These are phyloP conservation scores for Onychomys torridus DNA, from an alignment of 2,797 vertebrate species.

Conservation along the genomic window DNA sequence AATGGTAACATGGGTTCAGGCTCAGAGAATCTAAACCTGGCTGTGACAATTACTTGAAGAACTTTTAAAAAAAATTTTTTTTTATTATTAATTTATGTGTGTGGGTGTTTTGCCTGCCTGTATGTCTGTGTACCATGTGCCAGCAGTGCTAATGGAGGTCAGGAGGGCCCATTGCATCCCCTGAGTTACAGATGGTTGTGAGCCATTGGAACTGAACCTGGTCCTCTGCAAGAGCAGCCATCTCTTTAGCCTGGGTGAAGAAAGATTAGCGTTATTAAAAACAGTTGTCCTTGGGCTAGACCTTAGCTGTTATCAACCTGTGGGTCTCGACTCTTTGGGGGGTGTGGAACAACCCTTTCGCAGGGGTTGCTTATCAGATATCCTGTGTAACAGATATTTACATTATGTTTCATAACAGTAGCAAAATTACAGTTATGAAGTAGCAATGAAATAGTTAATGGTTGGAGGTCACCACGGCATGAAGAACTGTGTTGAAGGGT, in stretches of 20 bases:
- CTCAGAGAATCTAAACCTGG: background rate
- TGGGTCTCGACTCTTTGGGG: background rate
- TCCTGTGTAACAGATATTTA: background rate
- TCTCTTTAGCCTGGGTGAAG: background rate
- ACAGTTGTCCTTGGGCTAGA: background rate
- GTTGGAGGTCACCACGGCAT: background rate
- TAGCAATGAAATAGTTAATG: background rate
- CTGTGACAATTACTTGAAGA: background rate
- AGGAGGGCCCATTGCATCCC: background rate
- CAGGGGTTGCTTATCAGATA: background rate
- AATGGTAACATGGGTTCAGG: background rate
- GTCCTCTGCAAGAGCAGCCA: background rate
- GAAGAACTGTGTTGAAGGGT: background rate
- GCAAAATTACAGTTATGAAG: background rate
- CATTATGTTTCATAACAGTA: background rate
- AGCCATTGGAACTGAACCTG: background rate
- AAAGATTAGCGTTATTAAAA: background rate
- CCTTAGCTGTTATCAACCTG: background rate
- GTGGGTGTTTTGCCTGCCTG: background rate
- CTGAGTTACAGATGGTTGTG: background rate
- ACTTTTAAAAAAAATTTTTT: background rate
- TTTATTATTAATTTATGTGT: too few relatives aligned
- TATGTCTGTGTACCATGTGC: background rate
- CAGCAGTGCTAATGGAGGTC: too few relatives aligned
- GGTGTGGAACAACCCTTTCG: background rate